phyloP scores from a whole-genome alignment of 2,797 vertebrate species.

The Phyllotis vaccarum region DNA sequence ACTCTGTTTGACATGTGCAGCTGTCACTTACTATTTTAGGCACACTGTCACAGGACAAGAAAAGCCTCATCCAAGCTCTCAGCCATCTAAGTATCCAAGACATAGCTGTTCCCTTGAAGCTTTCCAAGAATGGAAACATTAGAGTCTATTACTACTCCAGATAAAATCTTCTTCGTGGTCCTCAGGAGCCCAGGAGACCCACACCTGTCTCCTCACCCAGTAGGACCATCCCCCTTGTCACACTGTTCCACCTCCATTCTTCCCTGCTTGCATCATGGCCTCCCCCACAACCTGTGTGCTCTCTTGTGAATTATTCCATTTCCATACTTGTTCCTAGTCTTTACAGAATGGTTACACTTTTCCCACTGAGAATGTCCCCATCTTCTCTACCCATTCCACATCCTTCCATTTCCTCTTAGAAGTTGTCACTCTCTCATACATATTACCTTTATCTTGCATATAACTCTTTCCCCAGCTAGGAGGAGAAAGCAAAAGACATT shows the following conservation, averaged over 20 bases:
- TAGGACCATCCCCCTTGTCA: not conserved
- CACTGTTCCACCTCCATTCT: no score
- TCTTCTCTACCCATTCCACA: not conserved
- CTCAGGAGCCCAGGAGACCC: not conserved
- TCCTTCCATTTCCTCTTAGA: not conserved
- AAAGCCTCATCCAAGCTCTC: not conserved
- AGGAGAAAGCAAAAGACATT: not conserved
- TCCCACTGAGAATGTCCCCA: not conserved
- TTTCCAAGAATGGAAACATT: not conserved
- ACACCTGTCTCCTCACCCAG: not conserved
- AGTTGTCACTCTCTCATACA: not conserved
- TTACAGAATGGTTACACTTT: not conserved
- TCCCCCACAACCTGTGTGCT: not conserved
- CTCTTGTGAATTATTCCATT: not conserved
- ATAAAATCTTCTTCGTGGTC: not conserved
- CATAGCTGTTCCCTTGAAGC: not conserved
- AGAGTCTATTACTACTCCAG: not conserved
- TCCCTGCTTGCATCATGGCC: not conserved
- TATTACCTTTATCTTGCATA: not conserved
- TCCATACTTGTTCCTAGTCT: not conserved
- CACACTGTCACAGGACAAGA: not conserved
- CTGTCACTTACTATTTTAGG: slow-evolving; percentile 25
- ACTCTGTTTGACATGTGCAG: not conserved
- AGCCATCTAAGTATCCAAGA: not conserved
- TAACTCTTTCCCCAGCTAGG: not conserved